phyloP scores from a whole-genome alignment of 2,797 vertebrate genomes.

The Carcharodon carcharias region DNA sequence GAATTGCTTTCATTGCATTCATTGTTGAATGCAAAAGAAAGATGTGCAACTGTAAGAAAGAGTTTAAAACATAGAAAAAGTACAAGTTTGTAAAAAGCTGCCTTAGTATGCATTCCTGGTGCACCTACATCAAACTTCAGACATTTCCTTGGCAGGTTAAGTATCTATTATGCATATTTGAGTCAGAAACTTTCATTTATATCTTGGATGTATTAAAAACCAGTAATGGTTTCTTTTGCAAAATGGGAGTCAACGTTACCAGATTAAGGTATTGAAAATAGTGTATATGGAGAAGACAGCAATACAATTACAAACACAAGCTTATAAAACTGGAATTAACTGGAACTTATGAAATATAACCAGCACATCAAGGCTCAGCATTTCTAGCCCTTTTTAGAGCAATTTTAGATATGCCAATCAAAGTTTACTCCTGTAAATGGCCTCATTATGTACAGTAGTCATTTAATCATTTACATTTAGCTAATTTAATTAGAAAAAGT shows the following conservation, averaged over 20 bases:
- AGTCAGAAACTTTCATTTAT: not conserved
- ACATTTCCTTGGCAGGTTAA: not conserved
- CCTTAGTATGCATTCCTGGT: not conserved
- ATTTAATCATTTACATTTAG: not conserved
- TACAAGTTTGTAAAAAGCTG: not conserved
- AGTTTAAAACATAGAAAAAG: not conserved
- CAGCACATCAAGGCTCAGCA: not conserved
- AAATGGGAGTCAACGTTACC: not conserved
- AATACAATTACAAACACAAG: not conserved
- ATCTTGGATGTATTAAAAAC: not conserved
- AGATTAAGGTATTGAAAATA: not conserved
- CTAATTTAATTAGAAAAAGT: conserved; percentile 21
- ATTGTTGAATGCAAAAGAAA: not conserved
- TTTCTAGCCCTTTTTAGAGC: not conserved
- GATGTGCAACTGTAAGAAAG: not conserved
- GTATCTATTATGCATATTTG: not conserved
- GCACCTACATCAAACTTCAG: not conserved
- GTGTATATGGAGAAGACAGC: not conserved
- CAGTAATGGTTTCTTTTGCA: not conserved
- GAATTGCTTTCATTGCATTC: not conserved
- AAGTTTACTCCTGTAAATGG: conserved; percentile 10
- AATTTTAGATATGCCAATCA: not conserved
- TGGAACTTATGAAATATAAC: conserved; percentile 6
- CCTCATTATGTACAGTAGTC: conserved; percentile 18
- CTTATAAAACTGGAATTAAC: not conserved